Evolutionary conservation across 2,888 invertebrate genomes (phyloP).

Genomic region (Dromius quadrimaculatus): DNA sequence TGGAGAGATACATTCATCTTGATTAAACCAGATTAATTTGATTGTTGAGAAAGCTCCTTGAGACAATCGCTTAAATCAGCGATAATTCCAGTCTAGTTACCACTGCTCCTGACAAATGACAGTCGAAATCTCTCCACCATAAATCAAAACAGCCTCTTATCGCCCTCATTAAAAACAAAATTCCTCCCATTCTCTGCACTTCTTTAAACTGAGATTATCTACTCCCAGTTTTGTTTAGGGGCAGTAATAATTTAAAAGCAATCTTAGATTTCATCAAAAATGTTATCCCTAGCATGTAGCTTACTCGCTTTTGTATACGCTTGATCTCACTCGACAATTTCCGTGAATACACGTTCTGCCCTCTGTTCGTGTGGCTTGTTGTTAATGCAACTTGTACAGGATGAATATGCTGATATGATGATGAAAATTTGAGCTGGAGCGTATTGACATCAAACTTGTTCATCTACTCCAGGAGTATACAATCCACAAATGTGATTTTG

Average conservation of each 20-base stretch:
- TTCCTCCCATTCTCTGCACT: neutral
- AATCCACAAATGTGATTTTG: too few relatives aligned
- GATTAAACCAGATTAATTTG: constrained; percentile 32
- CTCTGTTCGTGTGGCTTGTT: constrained; percentile 27
- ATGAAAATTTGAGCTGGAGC: neutral
- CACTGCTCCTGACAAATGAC: constrained; percentile 22
- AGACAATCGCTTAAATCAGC: constrained; percentile 29
- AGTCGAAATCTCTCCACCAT: constrained; percentile 29
- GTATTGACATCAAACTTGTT: too few relatives aligned
- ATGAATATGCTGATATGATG: constrained; percentile 17
- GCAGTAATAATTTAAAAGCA: constrained; percentile 49
- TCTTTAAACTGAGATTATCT: constrained; percentile 28
- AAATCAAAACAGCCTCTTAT: constrained; percentile 36
- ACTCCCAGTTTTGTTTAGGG: constrained; percentile 36
- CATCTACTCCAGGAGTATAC: too few relatives aligned
- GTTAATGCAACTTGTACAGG: constrained; percentile 36
- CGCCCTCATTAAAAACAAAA: constrained; percentile 14
- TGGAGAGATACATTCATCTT: constrained; percentile 20
- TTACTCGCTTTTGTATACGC: constrained; percentile 12
- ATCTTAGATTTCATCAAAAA: constrained; percentile 46
- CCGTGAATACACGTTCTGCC: constrained; percentile 48
- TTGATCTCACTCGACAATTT: constrained; percentile 40
- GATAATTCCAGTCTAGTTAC: constrained; percentile 23
- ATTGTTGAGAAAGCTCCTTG: constrained; percentile 4
- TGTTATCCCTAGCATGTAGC: constrained; percentile 12